Conservation (phyloP, 2,113 vertebrate species). For the Dasyurus viverrinus region DNA sequence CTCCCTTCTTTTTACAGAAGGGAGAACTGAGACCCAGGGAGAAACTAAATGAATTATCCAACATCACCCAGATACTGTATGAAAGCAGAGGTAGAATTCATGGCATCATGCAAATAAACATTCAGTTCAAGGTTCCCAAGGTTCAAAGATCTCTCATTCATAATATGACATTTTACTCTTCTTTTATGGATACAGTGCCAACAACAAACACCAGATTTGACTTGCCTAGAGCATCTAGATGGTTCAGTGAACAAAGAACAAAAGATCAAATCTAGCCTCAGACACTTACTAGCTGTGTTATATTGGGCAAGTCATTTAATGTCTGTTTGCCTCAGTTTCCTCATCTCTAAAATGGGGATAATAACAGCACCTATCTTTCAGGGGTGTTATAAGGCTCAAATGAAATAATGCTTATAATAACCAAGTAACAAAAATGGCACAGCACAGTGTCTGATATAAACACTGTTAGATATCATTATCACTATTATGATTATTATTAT, state of each 20-base stretch:
- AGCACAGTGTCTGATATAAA: neutral
- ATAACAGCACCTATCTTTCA: neutral
- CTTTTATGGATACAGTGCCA: neutral
- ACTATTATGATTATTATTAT: neutral
- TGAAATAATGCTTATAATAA: neutral
- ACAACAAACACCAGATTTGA: neutral
- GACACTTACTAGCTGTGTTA: neutral
- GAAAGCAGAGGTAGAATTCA: neutral
- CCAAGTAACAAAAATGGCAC: neutral
- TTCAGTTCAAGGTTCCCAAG: neutral
- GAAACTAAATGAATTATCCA: neutral
- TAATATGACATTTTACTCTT: neutral
- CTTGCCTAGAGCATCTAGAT: neutral
- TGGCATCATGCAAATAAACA: neutral
- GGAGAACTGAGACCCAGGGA: neutral
- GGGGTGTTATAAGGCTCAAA: neutral
- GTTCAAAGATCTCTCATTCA: neutral
- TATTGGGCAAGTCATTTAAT: neutral
- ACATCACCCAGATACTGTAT: neutral
- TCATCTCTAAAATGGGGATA: neutral
- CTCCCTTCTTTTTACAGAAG: neutral
- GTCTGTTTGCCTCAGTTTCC: neutral
- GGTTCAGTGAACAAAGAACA: neutral
- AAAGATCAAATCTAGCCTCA: neutral
- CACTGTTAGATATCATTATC: neutral